phyloP scores from a whole-genome alignment of 2,888 invertebrate species.

The Aleiodes testaceus region DNA sequence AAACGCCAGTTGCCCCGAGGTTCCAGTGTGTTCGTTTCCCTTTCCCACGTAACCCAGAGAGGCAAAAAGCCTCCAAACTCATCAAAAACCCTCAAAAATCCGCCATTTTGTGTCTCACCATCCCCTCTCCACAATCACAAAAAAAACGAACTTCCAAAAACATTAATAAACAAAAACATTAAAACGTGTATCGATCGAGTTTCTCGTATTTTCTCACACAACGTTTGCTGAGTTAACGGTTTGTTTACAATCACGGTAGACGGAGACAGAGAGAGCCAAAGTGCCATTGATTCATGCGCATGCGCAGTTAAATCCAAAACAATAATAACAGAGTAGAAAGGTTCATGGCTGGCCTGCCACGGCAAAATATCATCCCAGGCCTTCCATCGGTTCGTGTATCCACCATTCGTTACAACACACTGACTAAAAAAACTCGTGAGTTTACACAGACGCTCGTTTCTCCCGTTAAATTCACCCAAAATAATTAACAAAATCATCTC shows the following conservation, averaged over 20 bases:
- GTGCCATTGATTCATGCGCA: constrained; percentile 58
- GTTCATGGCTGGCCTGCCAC: constrained; percentile 60
- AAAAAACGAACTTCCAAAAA: neutral
- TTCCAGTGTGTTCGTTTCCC: constrained; percentile 7
- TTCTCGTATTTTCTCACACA: neutral
- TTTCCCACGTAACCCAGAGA: neutral
- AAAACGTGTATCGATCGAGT: constrained; percentile 16
- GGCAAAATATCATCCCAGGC: constrained; percentile 37
- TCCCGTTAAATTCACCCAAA: too few relatives aligned
- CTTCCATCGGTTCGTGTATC: too few relatives aligned
- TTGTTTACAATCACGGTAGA: constrained; percentile 64
- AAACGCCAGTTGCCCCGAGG: neutral
- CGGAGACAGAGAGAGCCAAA: constrained; percentile 9
- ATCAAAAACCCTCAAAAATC: constrained; percentile 1
- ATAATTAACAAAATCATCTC: too few relatives aligned
- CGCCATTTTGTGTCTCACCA: constrained; percentile 15
- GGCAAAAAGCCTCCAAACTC: neutral
- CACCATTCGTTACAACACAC: constrained; percentile 38
- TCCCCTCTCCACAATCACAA: neutral
- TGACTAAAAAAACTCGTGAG: constrained; percentile 6
- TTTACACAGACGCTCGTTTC: too few relatives aligned
- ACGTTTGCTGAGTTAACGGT: constrained; percentile 68
- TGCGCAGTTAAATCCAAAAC: constrained; percentile 69
- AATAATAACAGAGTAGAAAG: constrained; percentile 67
- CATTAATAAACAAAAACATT: constrained; percentile 24